Evolutionary conservation across 2,888 invertebrate genomes (phyloP), one percentile per base, ranked within the genome.

Genomic region (Bibio marci): DNA sequence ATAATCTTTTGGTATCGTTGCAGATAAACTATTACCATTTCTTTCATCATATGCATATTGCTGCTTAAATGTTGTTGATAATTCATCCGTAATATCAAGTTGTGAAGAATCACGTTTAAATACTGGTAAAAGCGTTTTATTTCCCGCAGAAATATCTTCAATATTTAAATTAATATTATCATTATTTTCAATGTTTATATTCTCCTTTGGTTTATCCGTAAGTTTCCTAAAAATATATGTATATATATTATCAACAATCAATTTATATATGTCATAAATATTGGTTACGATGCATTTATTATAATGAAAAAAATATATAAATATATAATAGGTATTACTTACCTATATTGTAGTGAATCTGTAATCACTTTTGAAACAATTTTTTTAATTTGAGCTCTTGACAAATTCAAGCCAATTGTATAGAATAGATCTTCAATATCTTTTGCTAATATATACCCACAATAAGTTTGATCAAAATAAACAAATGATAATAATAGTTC

Each of bases 381-480:
- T 52, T 79, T 77, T 40, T 80, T 70, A 31, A 86, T 78, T 67
- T 91, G 90, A n/a, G 90, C 82, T 43, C 92, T 66, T 0, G 92
- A 90, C 34, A 94, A 67, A 53, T 81, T 79, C 35, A 95, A 66
- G 2, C 92, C 92, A 22, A 92, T 66, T 33, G 85, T 80, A 56
- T 80, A 80, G 47, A 94, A 72, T 31, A 95, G 69, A 53, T 87
- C 91, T 59, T 94, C 94, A 31, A 92, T 68, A 57, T 94, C 92
- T 52, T 80, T 80, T 56, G 88, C 88, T 50, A 79, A 75, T 52
- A 97, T 73, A 57, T 82, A 82, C 11, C 92, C 91, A 45, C 83
- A 83, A 47, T 90, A 85, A 0, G 82, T 77, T 50, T 82, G 82
- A 64, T 97, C 97, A 58, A 92, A 95, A 63, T 92, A 94, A 10